Conservation (phyloP, 2,888 invertebrate genomes). For the Acleris literana region DNA sequence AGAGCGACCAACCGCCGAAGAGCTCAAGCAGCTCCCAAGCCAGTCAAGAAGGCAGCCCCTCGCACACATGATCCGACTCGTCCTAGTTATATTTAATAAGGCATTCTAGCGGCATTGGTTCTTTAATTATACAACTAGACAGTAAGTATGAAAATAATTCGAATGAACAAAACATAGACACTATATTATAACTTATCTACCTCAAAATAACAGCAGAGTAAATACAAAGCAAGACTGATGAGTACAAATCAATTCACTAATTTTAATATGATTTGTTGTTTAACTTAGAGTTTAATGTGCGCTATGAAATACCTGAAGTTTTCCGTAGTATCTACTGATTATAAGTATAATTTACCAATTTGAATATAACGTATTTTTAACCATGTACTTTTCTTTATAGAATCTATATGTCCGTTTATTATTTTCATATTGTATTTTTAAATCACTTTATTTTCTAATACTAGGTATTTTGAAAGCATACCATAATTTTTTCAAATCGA, state of each 20-base stretch:
- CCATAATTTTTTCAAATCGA: too few relatives aligned
- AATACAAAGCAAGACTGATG: slow-evolving; percentile 73
- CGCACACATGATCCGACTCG: slow-evolving; percentile 55
- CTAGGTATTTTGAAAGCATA: neutral
- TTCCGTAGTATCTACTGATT: neutral
- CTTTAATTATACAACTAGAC: slow-evolving; percentile 35
- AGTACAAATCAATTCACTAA: slow-evolving; percentile 74
- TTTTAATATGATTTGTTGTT: slow-evolving; percentile 66
- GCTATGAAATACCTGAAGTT: slow-evolving; percentile 32
- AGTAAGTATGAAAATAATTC: slow-evolving; percentile 8
- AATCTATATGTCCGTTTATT: neutral
- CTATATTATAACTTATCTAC: slow-evolving; percentile 54
- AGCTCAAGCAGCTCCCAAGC: slow-evolving; percentile 70
- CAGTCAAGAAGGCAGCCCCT: slow-evolving; percentile 65
- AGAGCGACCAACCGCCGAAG: slow-evolving; percentile 67
- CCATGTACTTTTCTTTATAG: neutral
- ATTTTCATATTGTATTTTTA: neutral
- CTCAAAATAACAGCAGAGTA: slow-evolving; percentile 50
- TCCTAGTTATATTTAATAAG: slow-evolving; percentile 10
- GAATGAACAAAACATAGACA: slow-evolving; percentile 4
- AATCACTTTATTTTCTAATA: neutral
- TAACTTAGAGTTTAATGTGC: slow-evolving; percentile 19
- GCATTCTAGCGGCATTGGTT: slow-evolving; percentile 42
- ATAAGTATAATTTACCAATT: too few relatives aligned
- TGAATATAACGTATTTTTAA: too few relatives aligned